phyloP scores from a whole-genome alignment of 2,888 invertebrate genomes.

The Rhorus exstirpatorius region DNA sequence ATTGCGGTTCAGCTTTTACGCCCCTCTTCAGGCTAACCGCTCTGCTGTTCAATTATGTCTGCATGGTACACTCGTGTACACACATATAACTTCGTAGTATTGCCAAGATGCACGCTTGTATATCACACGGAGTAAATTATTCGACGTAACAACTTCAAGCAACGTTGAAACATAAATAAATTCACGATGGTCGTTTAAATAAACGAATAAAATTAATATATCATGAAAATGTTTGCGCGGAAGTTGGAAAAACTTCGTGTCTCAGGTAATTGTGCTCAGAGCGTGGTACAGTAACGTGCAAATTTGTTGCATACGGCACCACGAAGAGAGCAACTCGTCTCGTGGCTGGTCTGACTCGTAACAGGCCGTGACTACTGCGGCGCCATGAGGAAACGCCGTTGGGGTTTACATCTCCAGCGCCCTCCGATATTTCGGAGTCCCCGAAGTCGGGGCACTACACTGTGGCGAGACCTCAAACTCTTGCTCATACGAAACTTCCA shows the following conservation, averaged over 20 bases:
- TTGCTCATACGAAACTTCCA: slow-evolving; percentile 70
- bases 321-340: slow-evolving; percentile 24
- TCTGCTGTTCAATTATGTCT: slow-evolving; percentile 49
- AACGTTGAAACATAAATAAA: neutral
- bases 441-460: slow-evolving; percentile 51
- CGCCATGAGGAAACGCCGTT: slow-evolving; percentile 42
- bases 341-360: slow-evolving; percentile 51
- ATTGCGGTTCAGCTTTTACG: slow-evolving; percentile 41
- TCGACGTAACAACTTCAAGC: neutral
- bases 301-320: slow-evolving; percentile 40
- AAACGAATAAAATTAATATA: neutral
- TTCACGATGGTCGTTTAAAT: neutral
- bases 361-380: slow-evolving; percentile 53
- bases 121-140: slow-evolving; percentile 1
- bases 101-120: neutral
- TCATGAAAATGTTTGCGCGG: neutral
- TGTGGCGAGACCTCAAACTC: slow-evolving; percentile 47
- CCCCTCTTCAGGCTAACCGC: slow-evolving; percentile 22
- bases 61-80: slow-evolving; percentile 1
- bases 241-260: neutral
- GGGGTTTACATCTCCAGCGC: slow-evolving; percentile 44
- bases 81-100: neutral
- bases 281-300: slow-evolving; percentile 29
- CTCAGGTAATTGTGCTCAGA: neutral
- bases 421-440: slow-evolving; percentile 77